Conservation (phyloP, 2,797 vertebrate species). For the Phataginus tetradactyla region DNA sequence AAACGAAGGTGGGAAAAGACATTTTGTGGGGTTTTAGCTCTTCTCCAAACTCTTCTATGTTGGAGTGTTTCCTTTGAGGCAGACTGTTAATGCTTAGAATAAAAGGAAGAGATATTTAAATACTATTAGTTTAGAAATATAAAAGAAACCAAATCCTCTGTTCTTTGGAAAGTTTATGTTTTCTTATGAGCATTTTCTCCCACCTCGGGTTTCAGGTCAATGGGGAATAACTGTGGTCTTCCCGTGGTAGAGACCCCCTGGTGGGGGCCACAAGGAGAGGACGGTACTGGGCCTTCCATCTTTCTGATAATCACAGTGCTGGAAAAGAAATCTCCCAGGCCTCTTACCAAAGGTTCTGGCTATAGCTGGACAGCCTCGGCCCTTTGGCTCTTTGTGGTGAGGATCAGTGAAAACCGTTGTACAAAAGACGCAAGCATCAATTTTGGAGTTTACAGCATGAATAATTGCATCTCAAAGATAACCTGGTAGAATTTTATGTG, state of each 20-base stretch:
- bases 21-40: background rate
- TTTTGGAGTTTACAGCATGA: background rate
- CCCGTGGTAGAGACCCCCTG: background rate
- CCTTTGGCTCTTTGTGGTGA: background rate
- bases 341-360: background rate
- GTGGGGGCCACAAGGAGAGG: accelerated
- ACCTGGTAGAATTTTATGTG: background rate
- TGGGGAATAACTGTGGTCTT: background rate
- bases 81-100: conserved; percentile 1
- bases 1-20: background rate
- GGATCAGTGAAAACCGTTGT: background rate
- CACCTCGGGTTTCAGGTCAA: background rate
- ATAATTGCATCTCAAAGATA: background rate
- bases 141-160: background rate
- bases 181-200: background rate
- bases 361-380: background rate
- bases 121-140: background rate
- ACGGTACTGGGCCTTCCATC: background rate
- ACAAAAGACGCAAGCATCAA: background rate
- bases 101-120: background rate
- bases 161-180: background rate
- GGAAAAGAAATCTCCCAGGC: background rate
- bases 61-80: conserved; percentile 29
- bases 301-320: background rate
- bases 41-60: background rate